phyloP scores from a whole-genome alignment of 2,113 vertebrate species.

The Ailuropoda melanoleuca region DNA sequence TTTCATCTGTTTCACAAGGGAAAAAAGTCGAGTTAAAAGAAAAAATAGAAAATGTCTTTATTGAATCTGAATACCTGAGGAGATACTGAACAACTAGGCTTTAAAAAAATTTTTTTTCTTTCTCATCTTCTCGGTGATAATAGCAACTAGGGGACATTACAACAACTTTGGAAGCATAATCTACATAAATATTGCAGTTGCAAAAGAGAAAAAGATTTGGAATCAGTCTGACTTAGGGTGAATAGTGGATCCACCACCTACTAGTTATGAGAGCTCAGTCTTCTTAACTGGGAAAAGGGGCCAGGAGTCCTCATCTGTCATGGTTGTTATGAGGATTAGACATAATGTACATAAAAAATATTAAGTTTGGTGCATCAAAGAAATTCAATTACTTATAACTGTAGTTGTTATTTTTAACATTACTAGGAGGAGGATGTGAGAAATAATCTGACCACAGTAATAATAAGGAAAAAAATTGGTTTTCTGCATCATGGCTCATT shows the following conservation, averaged over 20 bases:
- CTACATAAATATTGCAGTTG: background rate
- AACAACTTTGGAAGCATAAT: background rate
- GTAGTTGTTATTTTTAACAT: constrained; percentile 57
- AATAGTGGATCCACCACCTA: background rate
- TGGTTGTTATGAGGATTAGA: background rate
- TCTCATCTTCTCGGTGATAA: background rate
- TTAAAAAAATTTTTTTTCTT: background rate
- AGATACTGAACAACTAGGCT: background rate
- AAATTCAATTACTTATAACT: constrained; percentile 45
- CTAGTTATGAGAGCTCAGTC: background rate
- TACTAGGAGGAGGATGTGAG: constrained; percentile 12
- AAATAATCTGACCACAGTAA: constrained; percentile 43
- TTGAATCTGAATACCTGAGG: background rate
- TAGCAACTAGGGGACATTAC: background rate
- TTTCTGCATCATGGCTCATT: constrained; percentile 55
- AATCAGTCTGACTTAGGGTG: background rate
- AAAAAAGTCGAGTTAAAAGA: background rate
- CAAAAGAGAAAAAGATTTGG: background rate
- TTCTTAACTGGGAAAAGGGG: background rate
- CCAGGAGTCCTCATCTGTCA: background rate
- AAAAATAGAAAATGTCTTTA: background rate
- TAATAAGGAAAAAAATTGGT: constrained; percentile 48
- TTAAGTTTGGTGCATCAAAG: background rate
- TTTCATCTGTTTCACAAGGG: background rate
- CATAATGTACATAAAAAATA: background rate